Percentiles rank a stretch among this genome's conserved stretches.
phyloP scores from a whole-genome alignment of 1,140 invertebrate species.

The Ceratosolen fusciceps region DNA sequence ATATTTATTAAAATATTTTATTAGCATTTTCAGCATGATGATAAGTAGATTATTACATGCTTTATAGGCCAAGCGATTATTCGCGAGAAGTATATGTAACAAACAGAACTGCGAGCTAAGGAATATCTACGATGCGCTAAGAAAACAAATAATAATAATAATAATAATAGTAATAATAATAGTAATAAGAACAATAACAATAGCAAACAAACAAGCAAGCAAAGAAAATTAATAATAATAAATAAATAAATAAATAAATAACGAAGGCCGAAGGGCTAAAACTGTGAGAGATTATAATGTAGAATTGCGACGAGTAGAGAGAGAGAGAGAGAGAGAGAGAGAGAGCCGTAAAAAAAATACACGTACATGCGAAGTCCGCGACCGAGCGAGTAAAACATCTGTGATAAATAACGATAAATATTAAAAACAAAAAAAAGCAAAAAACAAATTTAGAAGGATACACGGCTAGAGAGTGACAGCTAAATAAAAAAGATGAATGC shows the following conservation, averaged over 20 bases:
- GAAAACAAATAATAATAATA: too few relatives aligned
- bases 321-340: too few relatives aligned
- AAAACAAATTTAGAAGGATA: constrained; percentile 57
- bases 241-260: too few relatives aligned
- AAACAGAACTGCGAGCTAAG: constrained; percentile 44
- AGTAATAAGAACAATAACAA: too few relatives aligned
- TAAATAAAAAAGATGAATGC: constrained; percentile 23
- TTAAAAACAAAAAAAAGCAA: constrained; percentile 34
- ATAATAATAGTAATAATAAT: too few relatives aligned
- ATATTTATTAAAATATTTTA: too few relatives aligned
- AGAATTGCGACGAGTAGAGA: constrained; percentile 39
- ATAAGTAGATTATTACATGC: too few relatives aligned
- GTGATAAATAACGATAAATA: constrained; percentile 64
- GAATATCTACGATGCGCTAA: constrained; percentile 47
- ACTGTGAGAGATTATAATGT: constrained; percentile 51
- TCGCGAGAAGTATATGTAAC: constrained; percentile 44
- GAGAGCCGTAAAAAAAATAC: constrained; percentile 34
- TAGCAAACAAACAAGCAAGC: too few relatives aligned
- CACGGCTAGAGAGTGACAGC: constrained; percentile 52
- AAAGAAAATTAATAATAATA: too few relatives aligned
- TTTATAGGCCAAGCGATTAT: too few relatives aligned
- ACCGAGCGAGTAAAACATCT: constrained; percentile 69
- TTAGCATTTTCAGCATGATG: too few relatives aligned
- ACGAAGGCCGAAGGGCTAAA: constrained; percentile 48
- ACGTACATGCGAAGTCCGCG: constrained; percentile 48